Evolutionary conservation across 2,113 vertebrate genomes (phyloP).

Genomic region (Protobothrops mucrosquamatus): DNA sequence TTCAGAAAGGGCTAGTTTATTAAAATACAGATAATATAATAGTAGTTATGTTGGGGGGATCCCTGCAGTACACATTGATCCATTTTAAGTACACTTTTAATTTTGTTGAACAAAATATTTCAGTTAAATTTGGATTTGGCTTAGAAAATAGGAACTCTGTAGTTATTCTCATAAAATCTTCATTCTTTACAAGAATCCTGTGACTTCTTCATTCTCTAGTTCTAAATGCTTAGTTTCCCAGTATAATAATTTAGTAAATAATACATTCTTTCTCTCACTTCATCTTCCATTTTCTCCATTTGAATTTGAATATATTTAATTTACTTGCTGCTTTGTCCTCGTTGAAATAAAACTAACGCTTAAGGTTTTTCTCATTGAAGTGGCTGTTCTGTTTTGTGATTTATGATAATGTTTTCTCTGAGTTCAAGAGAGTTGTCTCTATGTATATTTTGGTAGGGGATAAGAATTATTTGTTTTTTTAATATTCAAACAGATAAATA

Average conservation of each 20-base stretch:
- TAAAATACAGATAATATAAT: neutral
- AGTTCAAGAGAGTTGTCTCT: neutral
- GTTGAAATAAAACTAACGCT: neutral
- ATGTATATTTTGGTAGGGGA: neutral
- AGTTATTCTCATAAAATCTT: neutral
- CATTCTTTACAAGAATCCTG: neutral
- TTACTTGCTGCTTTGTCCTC: neutral
- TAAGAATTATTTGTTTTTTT: neutral
- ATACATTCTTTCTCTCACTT: neutral
- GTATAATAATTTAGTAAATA: neutral
- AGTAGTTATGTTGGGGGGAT: neutral
- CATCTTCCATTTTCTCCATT: neutral
- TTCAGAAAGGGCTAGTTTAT: neutral
- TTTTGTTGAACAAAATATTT: neutral
- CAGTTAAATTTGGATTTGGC: neutral
- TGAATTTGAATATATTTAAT: neutral
- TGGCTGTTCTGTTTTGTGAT: neutral
- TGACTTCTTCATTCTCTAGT: neutral
- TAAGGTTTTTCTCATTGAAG: neutral
- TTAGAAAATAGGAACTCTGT: neutral
- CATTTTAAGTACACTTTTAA: neutral
- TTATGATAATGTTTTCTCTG: neutral
- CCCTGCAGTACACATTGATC: neutral
- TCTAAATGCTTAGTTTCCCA: neutral
- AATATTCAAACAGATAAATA: neutral